Conservation (phyloP, 2,113 vertebrate genomes). For the Microcebus ravelobensis region DNA sequence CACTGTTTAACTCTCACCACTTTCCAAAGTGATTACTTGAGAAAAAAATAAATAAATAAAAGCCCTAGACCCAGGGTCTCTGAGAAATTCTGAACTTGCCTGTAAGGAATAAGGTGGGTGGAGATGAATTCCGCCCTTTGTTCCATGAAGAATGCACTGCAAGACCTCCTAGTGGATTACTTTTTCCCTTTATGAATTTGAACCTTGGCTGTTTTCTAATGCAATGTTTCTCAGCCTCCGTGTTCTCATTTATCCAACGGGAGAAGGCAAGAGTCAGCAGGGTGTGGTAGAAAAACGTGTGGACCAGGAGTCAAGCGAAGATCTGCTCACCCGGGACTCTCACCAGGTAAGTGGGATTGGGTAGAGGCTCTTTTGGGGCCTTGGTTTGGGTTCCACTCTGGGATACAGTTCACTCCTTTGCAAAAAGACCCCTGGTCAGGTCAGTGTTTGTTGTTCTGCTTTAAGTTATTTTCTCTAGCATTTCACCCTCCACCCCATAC, state of each 20-base stretch:
- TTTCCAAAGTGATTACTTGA: neutral
- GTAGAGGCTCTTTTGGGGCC: neutral
- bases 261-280: neutral
- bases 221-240: neutral
- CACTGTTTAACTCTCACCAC: too few relatives aligned
- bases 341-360: accelerated
- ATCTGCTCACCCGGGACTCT: neutral
- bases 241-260: neutral
- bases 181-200: neutral
- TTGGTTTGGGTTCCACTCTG: neutral
- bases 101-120: neutral
- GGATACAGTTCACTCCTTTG: neutral
- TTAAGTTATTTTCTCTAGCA: neutral
- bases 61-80: neutral
- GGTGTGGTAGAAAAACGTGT: accelerated
- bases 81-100: neutral
- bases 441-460: neutral
- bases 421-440: neutral
- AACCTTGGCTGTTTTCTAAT: neutral
- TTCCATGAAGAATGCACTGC: neutral
- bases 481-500: neutral
- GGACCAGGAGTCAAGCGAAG: neutral
- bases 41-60: neutral
- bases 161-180: too few relatives aligned
- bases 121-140: neutral